Conservation (phyloP, 1,140 invertebrate species). For the Eriosoma lanigerum region DNA sequence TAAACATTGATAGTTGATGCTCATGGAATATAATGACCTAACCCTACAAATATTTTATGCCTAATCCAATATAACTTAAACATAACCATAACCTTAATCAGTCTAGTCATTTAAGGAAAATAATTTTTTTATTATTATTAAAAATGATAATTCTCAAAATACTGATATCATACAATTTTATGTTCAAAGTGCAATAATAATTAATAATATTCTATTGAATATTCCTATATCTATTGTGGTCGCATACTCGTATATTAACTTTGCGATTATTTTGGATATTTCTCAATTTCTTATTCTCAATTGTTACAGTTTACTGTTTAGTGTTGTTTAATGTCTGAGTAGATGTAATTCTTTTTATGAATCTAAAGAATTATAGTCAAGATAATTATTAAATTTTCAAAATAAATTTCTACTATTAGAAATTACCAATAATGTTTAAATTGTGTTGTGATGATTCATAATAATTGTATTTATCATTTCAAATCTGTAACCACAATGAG, state of each 20-base stretch:
- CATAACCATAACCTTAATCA: too few relatives aligned
- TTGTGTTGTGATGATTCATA: background rate
- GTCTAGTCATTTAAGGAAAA: background rate
- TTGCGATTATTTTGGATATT: too few relatives aligned
- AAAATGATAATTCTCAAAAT: background rate
- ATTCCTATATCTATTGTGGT: too few relatives aligned
- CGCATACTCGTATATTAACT: too few relatives aligned
- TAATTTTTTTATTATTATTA: background rate
- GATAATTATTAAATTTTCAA: background rate
- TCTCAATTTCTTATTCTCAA: background rate
- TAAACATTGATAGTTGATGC: too few relatives aligned
- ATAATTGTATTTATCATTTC: background rate
- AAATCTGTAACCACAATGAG: slow-evolving; percentile 22
- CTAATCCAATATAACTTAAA: too few relatives aligned
- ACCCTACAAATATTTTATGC: too few relatives aligned
- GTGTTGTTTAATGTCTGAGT: too few relatives aligned
- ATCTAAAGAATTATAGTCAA: background rate
- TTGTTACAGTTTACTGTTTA: background rate
- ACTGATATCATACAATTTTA: background rate
- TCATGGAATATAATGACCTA: too few relatives aligned
- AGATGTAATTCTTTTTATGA: background rate
- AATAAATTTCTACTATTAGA: background rate
- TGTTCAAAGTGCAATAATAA: too few relatives aligned
- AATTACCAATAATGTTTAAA: background rate
- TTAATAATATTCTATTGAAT: too few relatives aligned